Evolutionary conservation across 2,113 vertebrate genomes (phyloP), one percentile per base, ranked within the genome.

Genomic region (Clarias magur): DNA sequence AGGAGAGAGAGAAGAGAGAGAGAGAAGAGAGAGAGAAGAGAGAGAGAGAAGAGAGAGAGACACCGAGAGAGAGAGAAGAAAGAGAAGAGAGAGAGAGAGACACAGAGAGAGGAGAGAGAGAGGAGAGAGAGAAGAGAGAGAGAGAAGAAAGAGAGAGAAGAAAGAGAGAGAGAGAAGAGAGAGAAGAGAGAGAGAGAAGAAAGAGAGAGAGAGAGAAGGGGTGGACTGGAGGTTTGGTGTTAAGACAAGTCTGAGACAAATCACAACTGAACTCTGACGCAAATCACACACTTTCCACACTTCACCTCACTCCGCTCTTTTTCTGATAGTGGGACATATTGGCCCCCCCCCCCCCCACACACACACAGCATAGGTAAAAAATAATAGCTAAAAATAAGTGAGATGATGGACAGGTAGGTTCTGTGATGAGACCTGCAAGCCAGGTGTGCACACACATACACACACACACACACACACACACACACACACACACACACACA

Each of bases 211-310:
- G n/a, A n/a, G n/a, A n/a, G 54, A 21, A 7, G 42, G 54, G 60
- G 81, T 53, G 42, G 23, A 59, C 59, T 72, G 54, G 54, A 62
- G 56, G 79, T 62, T 57, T 79, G 53, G 75, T 79, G 12, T 56
- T 82, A 48, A 70, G 48, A 62, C 85, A 86, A 82, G 79, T n/a
- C 65, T 82, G n/a, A 62, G 79, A 82, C 85, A 86, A 57, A 82
- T n/a, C 56, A 8, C 21, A n/a, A 59, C 54, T 82, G 79, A 86
- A 86, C 85, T 86, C 79, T 86, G 85, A 86, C 79, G 11, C 79
- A n/a, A n/a, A 73, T 86, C 65, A 7, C 1, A 30, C 30, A n/a
- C 34, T 59, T 57, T 27, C 53, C 9, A 25, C 21, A 68, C 7
- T 80, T 21, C 38, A n/a, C n/a, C n/a, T 4, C 42, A 42, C 42